Base-by-base conservation (phyloP, 2,888 invertebrate genomes). In the Harmothoe impar region DNA sequence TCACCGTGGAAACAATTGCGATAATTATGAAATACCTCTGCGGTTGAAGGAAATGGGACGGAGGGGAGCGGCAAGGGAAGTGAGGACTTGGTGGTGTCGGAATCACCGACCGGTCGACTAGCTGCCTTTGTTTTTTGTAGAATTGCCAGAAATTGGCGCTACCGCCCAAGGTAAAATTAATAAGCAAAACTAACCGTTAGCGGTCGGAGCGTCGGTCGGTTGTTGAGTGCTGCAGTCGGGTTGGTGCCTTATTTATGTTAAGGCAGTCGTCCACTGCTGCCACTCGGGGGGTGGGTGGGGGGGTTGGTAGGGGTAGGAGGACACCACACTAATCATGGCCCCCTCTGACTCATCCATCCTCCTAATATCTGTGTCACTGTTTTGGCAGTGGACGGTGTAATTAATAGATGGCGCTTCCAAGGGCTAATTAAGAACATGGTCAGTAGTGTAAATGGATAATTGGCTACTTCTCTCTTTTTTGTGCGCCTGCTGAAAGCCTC, bases 341-440 rank as follows among this genome's bases (percentile, higher is more conserved):
- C 29, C 72, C n/a, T 20, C 62, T 72, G 72, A 72, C 29, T 72
- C 72, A 72, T 72, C 72, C 29, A 15, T 25, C 25, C 72, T 29
- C 72, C 25, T 29, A n/a, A 3, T 72, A 25, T 29, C 31, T 29
- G 29, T 72, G 72, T 72, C 72, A 72, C 25, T 72, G 72, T 72
- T 72, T 72, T 72, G 72, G 72, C 72, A 72, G 72, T 72, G 31
- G 72, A 25, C 72, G 20, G 1, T n/a, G 72, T 29, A 12, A 72
- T 72, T 72, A 72, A 72, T 72, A 72, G 72, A 72, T 72, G n/a
- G 25, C 3, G 62, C n/a, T 29, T 25, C 72, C 25, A 29, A 3
- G n/a, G 72, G 72, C 72, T 72, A 29, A 72, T 29, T 29, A 29
- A 29, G 31, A 72, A 72, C 72, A 72, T 72, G 72, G 72, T 72